Evolutionary conservation across 1,140 invertebrate species (phyloP).

Genomic region (Hyposmocoma kahamanoa): DNA sequence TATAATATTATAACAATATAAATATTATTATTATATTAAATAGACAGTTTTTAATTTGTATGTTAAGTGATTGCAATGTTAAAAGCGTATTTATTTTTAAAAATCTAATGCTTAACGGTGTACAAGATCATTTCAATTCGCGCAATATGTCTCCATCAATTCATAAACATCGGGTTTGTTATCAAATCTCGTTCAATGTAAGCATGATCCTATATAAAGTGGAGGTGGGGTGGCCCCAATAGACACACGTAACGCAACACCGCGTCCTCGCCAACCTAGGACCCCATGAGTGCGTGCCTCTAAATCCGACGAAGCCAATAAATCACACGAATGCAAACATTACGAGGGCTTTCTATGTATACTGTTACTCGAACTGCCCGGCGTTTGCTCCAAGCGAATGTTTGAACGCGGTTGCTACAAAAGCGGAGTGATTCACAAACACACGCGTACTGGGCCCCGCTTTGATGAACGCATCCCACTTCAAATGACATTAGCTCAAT

Average conservation of each 20-base stretch:
- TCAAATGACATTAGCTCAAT: too few species aligned
- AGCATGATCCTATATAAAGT: slow-evolving; percentile 32
- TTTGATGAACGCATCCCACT: slow-evolving; percentile 14
- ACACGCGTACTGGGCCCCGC: slow-evolving; percentile 17
- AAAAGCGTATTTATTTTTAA: too few species aligned
- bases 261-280: slow-evolving; percentile 19
- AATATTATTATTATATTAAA: too few species aligned
- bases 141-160: too few species aligned
- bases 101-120: too few species aligned
- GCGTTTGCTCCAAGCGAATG: slow-evolving; percentile 22
- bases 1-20: too few species aligned
- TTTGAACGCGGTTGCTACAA: slow-evolving; percentile 34
- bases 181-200: slow-evolving; percentile 36
- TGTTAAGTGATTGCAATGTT: too few species aligned
- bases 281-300: slow-evolving; percentile 38
- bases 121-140: too few species aligned
- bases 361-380: slow-evolving; percentile 41
- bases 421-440: slow-evolving; percentile 45
- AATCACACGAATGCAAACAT: slow-evolving; percentile 66
- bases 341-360: slow-evolving; percentile 51
- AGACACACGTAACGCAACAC: slow-evolving; percentile 50
- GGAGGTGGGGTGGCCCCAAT: slow-evolving; percentile 40
- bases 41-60: too few species aligned
- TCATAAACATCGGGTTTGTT: too few species aligned
- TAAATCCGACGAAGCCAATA: slow-evolving; percentile 66